Base-by-base conservation (phyloP, 2,113 vertebrate species). In the Brevimyrus niger region DNA sequence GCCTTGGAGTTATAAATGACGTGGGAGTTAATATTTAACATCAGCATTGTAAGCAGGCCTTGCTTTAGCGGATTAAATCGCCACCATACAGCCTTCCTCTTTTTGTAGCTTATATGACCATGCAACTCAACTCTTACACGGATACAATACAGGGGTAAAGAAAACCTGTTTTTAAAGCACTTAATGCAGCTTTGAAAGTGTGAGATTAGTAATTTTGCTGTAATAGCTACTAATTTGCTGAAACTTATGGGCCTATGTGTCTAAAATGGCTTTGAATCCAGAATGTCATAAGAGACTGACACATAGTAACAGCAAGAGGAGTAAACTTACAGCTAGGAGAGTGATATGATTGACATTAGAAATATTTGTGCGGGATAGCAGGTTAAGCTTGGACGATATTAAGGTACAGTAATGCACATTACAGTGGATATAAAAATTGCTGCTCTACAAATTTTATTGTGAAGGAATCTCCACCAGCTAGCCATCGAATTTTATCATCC, bases 11-110 rank as follows among this genome's bases (percentile, higher is more conserved):
- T 85, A 90, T 92, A 89, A 88, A 76, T 87, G 82, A 44, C 9
- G 38, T 53, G 50, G 89, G 88, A 89, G 86, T 90, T 92, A 95
- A 95, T 94, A 91, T 92, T 92, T 93, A 92, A 92, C 93, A 94
- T 94, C 93, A 95, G 91, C 93, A 91, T 93, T 92, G 92, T 91
- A 87, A 87, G n/a, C 31, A 3, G 93, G 93, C 93, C 93, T 92
- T 91, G 73, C 13, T 42, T 80, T 80, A 19, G 35, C 5, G 35
- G 31, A 80, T 80, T 80, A 80, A 80, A 80, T 42, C 42, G 93
- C 91, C 91, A 91, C 53, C 89, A 89, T 87, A 92, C 92, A 38
- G 69, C 31, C 15, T 10, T 38, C 69, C 4, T 5, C 4, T 42
- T 38, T 38, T 80, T 80, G 13, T 42, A 80, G 35, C 35, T 80